Evolutionary conservation across 2,113 vertebrate species (phyloP).

Genomic region (Synodontis membranacea): DNA sequence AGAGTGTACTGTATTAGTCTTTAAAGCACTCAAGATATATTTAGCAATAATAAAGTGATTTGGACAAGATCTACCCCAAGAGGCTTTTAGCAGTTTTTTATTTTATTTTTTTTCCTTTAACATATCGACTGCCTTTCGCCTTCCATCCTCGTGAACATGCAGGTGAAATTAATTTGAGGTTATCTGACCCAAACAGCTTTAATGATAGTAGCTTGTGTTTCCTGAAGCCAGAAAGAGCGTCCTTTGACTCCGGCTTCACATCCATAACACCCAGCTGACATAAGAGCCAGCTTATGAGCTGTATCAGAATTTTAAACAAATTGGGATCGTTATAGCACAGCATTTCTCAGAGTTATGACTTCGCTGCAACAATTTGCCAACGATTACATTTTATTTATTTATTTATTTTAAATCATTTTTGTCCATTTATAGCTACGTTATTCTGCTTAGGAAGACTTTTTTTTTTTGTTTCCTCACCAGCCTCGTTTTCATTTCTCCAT

Average conservation of each 20-base stretch:
- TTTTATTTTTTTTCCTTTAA: too few species aligned
- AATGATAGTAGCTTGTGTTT: conserved; percentile 2
- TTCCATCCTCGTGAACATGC: not conserved
- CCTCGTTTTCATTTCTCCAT: not conserved
- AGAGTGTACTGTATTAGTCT: not conserved
- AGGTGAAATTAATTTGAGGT: conserved; percentile 31
- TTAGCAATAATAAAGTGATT: not conserved
- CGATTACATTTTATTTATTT: not conserved
- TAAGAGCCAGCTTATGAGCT: too few species aligned
- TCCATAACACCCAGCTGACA: not conserved
- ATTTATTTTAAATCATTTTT: not conserved
- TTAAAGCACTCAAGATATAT: not conserved
- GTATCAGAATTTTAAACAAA: not conserved
- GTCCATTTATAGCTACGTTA: not conserved
- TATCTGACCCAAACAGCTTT: conserved; percentile 27
- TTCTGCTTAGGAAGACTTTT: not conserved
- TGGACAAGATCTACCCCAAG: not conserved
- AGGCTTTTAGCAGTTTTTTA: not conserved
- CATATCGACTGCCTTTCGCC: not conserved
- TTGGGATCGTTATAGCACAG: not conserved
- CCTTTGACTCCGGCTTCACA: conserved; percentile 18
- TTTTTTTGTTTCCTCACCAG: not conserved
- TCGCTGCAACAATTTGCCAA: not conserved
- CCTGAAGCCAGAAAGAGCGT: conserved; percentile 19
- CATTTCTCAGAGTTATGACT: not conserved